These are phyloP conservation scores for Crotalus tigris DNA, from an alignment of 2,113 vertebrate genomes.

Conservation along the genomic window DNA sequence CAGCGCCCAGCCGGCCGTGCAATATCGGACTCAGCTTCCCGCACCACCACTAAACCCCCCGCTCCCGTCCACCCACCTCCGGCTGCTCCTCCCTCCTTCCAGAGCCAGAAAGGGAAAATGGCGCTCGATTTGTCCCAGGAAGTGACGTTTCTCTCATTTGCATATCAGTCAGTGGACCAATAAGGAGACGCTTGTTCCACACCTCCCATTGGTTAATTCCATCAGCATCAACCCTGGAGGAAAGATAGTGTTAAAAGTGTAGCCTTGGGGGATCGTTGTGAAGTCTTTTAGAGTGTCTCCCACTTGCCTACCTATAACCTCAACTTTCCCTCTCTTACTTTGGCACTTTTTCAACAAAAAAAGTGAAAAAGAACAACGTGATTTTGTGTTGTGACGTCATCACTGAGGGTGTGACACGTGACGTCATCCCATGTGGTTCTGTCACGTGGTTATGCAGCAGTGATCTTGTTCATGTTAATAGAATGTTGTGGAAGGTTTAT, in stretches of 20 bases:
- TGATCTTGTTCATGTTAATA: background rate
- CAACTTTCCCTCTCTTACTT: background rate
- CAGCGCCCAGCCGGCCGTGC: background rate
- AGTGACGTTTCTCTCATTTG: conserved; percentile 73
- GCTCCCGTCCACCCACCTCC: background rate
- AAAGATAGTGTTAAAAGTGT: background rate
- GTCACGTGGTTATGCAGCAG: conserved; percentile 24
- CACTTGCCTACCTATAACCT: background rate
- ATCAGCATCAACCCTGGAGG: conserved; percentile 12
- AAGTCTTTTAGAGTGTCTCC: rapidly evolving
- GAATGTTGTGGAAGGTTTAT: conserved; percentile 21
- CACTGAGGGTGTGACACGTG: background rate
- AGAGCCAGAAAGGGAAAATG: conserved; percentile 79
- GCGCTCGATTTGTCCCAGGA: conserved; percentile 74
- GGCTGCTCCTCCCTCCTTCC: conserved; percentile 58
- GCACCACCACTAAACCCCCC: background rate
- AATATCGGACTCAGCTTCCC: background rate
- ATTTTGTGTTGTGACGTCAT: conserved; percentile 19
- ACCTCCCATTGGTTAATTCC: conserved; percentile 28
- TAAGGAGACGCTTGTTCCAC: conserved; percentile 22
- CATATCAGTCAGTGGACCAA: conserved; percentile 70
- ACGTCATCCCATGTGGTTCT: background rate
- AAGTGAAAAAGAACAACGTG: conserved; percentile 49
- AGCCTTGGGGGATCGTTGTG: background rate
- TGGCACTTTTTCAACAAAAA: background rate